phyloP scores from a whole-genome alignment of 2,113 vertebrate genomes.

The Turdus rufiventris region DNA sequence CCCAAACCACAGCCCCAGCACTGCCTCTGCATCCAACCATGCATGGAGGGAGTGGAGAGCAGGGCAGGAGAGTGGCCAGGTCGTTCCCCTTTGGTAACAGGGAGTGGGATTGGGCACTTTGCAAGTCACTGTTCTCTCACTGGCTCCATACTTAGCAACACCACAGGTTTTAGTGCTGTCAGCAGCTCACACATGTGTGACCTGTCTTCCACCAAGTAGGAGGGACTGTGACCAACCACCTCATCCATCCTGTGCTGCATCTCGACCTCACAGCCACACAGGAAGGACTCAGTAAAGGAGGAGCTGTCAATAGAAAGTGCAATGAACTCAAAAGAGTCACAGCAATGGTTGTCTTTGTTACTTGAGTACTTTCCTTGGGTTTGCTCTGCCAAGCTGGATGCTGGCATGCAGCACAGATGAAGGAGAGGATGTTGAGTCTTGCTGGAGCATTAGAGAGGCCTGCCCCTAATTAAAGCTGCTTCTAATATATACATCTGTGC shows the following conservation, averaged over 20 bases:
- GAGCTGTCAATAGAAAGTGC: not conserved
- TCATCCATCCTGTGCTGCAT: not conserved
- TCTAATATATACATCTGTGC: not conserved
- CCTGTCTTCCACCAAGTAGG: not conserved
- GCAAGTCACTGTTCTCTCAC: not conserved
- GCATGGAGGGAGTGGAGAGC: accelerated
- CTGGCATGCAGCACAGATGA: accelerated
- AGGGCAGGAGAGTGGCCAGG: not conserved
- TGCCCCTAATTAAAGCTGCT: not conserved
- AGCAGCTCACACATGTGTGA: accelerated
- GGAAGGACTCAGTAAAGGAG: not conserved
- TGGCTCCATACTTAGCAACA: accelerated
- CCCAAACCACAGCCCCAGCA: not conserved
- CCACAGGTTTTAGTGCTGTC: not conserved
- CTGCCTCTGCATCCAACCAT: not conserved
- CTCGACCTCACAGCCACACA: accelerated
- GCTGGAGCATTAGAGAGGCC: not conserved
- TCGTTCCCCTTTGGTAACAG: not conserved
- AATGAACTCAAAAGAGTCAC: accelerated
- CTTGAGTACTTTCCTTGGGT: not conserved
- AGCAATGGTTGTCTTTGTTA: not conserved
- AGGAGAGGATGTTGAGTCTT: not conserved
- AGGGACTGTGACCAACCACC: not conserved
- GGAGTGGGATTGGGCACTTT: not conserved
- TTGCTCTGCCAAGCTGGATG: not conserved